Base-by-base conservation (phyloP, 2,888 invertebrate genomes). In the Lacanobia oleracea region DNA sequence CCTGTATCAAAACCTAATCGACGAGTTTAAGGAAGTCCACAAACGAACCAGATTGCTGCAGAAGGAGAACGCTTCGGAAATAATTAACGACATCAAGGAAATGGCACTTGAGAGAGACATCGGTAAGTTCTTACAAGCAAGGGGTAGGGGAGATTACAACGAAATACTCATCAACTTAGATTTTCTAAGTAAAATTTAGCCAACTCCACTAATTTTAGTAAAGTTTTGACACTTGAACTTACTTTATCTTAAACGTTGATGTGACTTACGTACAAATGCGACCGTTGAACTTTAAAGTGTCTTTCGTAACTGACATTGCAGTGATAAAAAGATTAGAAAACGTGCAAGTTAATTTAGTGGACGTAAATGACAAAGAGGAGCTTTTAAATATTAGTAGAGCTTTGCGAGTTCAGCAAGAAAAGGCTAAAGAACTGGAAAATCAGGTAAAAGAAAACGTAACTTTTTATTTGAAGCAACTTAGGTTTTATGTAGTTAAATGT, bases 41-140 rank as follows among this genome's bases (percentile, higher is more conserved):
- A 98, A 97, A 89, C 97, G 97, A 84, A 97, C 97, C 53, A 97
- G 98, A 85, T 90, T 96, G 63, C 93, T 97, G 67, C 96, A 97
- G 83, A 97, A 96, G 82, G 96, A 97, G 43, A 97, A 97, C 88
- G 97, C 97, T n/a, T 96, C 97, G 4, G 99, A 99, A 94, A 97
- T 99, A 74, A 97, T 98, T 84, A 97, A 97, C 82, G 99, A 99
- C 90, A 97, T 98, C 66, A 97, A 97, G 85, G 97, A 98, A 78
- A 98, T 98, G 98, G 98, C 98, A 81, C 97, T 98, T 67, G 99
- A 99, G 91, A 97, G 97, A 89, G 98, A 98, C 86, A 97, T 98
- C 85, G 97, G 98, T 90, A 91, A 97, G 90, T 96, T 70, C 21
- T 59, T 12, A 61, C 14, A 67, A 37, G 27, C 45, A 61, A 48